These are phyloP conservation scores for Myotis planiceps DNA, from an alignment of 2,797 vertebrate species.

Conservation along the genomic window DNA sequence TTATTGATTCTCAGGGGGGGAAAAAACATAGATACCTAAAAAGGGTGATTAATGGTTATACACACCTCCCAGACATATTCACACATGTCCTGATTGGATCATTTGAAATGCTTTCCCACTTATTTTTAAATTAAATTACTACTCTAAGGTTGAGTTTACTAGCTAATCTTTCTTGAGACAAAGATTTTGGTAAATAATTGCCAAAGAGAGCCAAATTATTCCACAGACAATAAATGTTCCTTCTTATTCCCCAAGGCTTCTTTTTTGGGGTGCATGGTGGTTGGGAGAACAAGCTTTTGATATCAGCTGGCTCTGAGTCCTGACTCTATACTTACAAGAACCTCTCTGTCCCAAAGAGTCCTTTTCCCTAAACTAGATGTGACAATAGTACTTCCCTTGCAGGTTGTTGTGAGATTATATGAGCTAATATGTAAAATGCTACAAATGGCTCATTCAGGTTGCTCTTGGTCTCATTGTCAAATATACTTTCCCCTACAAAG, in stretches of 20 bases:
- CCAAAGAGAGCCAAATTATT: background rate
- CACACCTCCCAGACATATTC: background rate
- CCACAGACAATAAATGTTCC: background rate
- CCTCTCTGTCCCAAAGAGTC: background rate
- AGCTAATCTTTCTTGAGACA: background rate
- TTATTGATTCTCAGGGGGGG: background rate
- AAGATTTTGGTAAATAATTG: background rate
- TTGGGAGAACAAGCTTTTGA: background rate
- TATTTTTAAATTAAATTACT: slow-evolving; percentile 19
- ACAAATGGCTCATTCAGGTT: background rate
- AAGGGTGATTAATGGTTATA: background rate
- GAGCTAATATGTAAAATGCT: background rate
- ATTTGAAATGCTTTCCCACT: background rate
- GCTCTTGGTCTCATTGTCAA: background rate
- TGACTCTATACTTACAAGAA: background rate
- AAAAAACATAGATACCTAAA: background rate
- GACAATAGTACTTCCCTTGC: background rate
- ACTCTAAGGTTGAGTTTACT: slow-evolving; percentile 12
- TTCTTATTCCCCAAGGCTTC: background rate
- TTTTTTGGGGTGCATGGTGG: background rate
- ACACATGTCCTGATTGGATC: background rate
- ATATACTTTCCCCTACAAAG: background rate
- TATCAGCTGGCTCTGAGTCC: background rate
- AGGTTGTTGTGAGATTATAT: background rate
- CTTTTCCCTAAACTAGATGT: background rate